phyloP scores from a whole-genome alignment of 2,797 vertebrate genomes.

The Chelon labrosus region DNA sequence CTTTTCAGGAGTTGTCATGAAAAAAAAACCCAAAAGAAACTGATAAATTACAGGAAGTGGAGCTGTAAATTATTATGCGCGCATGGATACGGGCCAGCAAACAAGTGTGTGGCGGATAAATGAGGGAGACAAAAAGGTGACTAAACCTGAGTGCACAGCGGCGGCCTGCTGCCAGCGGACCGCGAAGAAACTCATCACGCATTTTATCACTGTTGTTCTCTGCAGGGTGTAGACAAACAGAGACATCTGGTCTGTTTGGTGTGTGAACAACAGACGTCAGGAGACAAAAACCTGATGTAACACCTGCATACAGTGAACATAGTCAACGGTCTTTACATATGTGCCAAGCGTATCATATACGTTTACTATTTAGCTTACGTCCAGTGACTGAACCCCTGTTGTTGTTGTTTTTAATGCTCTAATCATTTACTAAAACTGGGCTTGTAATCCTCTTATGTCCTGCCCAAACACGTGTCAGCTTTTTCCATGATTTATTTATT shows the following conservation, averaged over 20 bases:
- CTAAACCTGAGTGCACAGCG: conserved; percentile 30
- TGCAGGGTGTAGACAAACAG: conserved; percentile 49
- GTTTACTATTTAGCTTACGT: not conserved
- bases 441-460: conserved; percentile 23
- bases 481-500: conserved; percentile 15
- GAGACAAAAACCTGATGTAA: conserved; percentile 22
- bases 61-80: conserved; percentile 42
- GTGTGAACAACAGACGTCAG: conserved; percentile 42
- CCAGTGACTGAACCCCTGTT: not conserved
- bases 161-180: conserved; percentile 51
- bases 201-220: conserved; percentile 56
- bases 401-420: conserved; percentile 5
- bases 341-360: too few species aligned
- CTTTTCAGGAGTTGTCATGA: not conserved
- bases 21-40: conserved; percentile 3
- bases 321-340: not conserved
- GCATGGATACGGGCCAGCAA: conserved; percentile 36
- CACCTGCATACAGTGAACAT: not conserved
- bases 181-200: conserved; percentile 52
- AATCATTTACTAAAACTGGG: conserved; percentile 4
- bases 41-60: conserved; percentile 47
- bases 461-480: not conserved
- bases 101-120: conserved; percentile 55
- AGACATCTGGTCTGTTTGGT: conserved; percentile 51
- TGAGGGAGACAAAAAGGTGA: conserved; percentile 51